Evolutionary conservation across 2,888 invertebrate genomes (phyloP).

Genomic region (Syrphus vitripennis): DNA sequence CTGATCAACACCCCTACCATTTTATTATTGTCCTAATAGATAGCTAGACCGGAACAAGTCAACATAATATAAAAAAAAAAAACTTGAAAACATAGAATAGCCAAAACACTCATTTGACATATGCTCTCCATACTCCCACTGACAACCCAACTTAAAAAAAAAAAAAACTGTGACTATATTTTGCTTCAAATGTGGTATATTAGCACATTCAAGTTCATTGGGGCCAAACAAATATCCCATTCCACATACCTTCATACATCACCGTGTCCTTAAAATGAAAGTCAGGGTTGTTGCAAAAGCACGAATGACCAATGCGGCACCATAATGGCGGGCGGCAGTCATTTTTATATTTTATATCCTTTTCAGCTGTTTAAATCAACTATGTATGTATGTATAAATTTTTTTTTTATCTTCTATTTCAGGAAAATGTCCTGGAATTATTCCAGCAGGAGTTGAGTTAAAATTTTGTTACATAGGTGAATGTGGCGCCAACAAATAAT

Average conservation of each 20-base stretch:
- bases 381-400: neutral
- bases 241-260: neutral
- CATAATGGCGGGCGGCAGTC: conserved; percentile 50
- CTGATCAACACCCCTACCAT: conserved; percentile 18
- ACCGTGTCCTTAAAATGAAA: neutral
- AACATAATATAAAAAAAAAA: neutral
- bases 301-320: conserved; percentile 66
- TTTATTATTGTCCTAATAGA: neutral
- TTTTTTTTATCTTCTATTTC: neutral
- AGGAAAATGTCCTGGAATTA: conserved; percentile 67
- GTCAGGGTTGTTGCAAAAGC: conserved; percentile 11
- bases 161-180: conserved; percentile 6
- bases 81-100: conserved; percentile 8
- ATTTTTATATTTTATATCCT: conserved; percentile 4
- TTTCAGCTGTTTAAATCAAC: conserved; percentile 33
- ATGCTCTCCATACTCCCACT: conserved; percentile 33
- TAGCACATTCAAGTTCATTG: conserved; percentile 69
- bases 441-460: conserved; percentile 60
- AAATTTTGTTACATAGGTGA: conserved; percentile 64
- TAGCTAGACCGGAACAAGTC: conserved; percentile 36
- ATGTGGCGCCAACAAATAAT: conserved; percentile 61
- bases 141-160: neutral
- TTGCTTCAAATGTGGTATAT: conserved; percentile 57
- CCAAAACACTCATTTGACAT: conserved; percentile 60
- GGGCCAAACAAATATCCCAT: conserved; percentile 51